Conservation (phyloP, 1,140 invertebrate species). For the Leptoteleia sp. region DNA sequence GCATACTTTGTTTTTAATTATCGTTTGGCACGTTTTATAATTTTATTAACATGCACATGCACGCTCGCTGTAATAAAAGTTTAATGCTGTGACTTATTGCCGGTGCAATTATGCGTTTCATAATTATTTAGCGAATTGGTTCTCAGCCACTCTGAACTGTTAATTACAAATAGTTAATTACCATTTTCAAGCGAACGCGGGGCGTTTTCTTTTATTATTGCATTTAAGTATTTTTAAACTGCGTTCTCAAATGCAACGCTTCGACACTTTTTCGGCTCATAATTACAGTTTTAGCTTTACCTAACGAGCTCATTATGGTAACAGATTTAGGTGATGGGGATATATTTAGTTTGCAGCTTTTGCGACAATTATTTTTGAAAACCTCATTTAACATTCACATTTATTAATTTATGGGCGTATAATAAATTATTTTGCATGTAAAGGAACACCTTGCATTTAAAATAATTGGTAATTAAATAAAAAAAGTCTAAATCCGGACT, state of each 20-base stretch:
- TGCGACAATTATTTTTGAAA: not conserved
- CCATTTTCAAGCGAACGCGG: constrained; percentile 3
- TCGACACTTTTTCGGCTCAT: constrained; percentile 1
- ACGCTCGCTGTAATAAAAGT: constrained; percentile 21
- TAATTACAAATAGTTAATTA: constrained; percentile 34
- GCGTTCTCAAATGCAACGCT: not conserved
- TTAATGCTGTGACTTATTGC: constrained; percentile 24
- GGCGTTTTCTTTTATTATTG: constrained; percentile 9
- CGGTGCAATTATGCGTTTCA: constrained; percentile 17
- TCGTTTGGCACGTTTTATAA: constrained; percentile 9
- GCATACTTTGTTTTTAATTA: constrained; percentile 20
- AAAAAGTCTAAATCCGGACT: too few relatives aligned
- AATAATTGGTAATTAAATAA: too few relatives aligned
- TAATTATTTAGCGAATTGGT: constrained; percentile 46
- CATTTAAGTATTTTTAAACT: constrained; percentile 4
- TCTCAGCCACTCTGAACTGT: constrained; percentile 5
- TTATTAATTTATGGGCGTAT: too few relatives aligned
- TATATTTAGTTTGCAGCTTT: too few relatives aligned
- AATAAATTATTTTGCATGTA: too few relatives aligned
- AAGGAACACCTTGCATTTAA: too few relatives aligned
- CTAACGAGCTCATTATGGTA: constrained; percentile 14
- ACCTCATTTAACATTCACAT: too few relatives aligned
- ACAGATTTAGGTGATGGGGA: not conserved
- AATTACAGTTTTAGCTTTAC: constrained; percentile 13
- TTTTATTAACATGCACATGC: constrained; percentile 21